These are phyloP conservation scores for Cirrhinus molitorella DNA, from an alignment of 2,797 vertebrate genomes.

Conservation along the genomic window DNA sequence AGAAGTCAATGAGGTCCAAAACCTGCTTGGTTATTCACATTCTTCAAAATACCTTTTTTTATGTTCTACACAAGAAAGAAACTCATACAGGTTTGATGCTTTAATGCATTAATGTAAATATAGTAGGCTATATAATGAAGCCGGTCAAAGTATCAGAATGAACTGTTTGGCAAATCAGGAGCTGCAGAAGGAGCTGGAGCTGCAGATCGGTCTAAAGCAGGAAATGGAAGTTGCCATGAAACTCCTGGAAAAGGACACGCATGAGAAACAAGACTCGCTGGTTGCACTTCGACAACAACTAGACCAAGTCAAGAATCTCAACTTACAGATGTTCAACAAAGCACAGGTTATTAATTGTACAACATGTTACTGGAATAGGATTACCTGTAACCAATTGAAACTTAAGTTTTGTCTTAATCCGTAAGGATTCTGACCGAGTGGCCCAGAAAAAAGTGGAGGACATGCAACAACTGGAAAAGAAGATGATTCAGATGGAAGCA, in stretches of 20 bases:
- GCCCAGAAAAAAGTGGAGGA: constrained; percentile 87
- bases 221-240: constrained; percentile 99
- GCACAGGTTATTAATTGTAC: constrained; percentile 81
- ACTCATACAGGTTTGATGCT: not conserved
- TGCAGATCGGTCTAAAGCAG: constrained; percentile 93
- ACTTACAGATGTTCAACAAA: constrained; percentile 97
- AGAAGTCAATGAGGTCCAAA: not conserved
- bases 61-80: not conserved
- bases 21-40: not conserved
- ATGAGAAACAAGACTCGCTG: constrained; percentile 95
- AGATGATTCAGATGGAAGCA: constrained; percentile 86
- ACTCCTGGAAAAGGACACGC: constrained; percentile 95
- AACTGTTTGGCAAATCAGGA: constrained; percentile 79
- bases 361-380: not conserved
- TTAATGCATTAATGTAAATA: not conserved
- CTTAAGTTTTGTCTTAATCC: not conserved
- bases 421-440: constrained; percentile 83
- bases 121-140: not conserved
- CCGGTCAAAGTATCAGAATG: not conserved
- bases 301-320: constrained; percentile 95
- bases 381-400: not conserved
- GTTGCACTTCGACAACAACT: constrained; percentile 91
- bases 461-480: constrained; percentile 86
- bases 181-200: constrained; percentile 92
- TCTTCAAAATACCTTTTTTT: not conserved